Evolutionary conservation across 2,797 vertebrate species (phyloP).

Genomic region (Crypturellus tataupa): DNA sequence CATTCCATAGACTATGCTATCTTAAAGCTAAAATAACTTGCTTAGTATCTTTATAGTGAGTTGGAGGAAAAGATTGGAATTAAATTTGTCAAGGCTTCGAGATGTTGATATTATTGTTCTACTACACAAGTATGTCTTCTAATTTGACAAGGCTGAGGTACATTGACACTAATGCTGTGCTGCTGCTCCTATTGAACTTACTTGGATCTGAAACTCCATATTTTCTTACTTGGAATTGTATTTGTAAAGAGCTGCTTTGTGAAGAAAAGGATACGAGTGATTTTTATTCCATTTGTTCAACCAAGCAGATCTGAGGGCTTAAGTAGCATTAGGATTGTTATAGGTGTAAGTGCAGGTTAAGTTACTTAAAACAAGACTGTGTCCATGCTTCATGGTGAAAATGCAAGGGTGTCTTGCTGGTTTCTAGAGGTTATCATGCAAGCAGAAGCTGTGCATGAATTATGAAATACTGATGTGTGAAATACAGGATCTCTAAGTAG

Average conservation of each 20-base stretch:
- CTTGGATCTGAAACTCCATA: not conserved
- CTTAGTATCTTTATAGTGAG: not conserved
- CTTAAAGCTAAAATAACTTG: slow-evolving; percentile 1
- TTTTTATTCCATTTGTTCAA: not conserved
- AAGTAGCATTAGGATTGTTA: not conserved
- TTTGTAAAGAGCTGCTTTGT: not conserved
- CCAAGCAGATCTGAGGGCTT: not conserved
- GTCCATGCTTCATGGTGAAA: not conserved
- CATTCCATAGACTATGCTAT: not conserved
- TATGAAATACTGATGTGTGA: not conserved
- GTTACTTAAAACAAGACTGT: not conserved
- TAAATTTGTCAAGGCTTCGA: slow-evolving; percentile 2
- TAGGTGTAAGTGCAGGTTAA: not conserved
- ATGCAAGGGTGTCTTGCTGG: not conserved
- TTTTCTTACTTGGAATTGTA: not conserved
- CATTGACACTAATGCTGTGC: not conserved
- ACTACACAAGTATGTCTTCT: not conserved
- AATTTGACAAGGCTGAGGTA: not conserved
- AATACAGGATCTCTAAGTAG: slow-evolving; percentile 8
- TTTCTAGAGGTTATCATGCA: not conserved
- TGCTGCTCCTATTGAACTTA: not conserved
- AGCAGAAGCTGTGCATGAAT: slow-evolving; percentile 14
- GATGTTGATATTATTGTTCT: not conserved
- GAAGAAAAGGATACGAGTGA: not conserved
- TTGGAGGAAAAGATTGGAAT: not conserved